phyloP scores from a whole-genome alignment of 2,797 vertebrate genomes.

The Cercopithecus neglectus region DNA sequence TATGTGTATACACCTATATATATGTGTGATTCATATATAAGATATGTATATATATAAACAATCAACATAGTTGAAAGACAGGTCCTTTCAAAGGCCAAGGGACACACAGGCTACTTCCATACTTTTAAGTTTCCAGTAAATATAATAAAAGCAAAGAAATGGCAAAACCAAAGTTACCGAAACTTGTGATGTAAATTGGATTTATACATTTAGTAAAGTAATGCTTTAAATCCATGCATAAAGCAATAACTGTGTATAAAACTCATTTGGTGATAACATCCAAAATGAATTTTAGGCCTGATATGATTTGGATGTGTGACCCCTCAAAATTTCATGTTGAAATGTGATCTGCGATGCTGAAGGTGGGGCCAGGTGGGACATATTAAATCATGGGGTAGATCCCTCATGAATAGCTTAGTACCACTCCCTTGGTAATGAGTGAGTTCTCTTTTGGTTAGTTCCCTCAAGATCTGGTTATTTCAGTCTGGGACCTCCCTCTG shows the following conservation, averaged over 20 bases:
- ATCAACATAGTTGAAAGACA: background rate
- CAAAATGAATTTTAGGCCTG: background rate
- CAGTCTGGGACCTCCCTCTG: too few relatives aligned
- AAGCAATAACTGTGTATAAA: background rate
- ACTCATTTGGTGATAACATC: background rate
- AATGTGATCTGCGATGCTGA: too few relatives aligned
- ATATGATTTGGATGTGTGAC: too few relatives aligned
- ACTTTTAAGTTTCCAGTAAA: background rate
- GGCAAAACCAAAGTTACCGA: background rate
- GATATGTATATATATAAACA: background rate
- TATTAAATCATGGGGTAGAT: too few relatives aligned
- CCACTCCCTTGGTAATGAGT: too few relatives aligned
- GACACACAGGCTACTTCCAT: background rate
- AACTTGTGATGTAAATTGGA: background rate
- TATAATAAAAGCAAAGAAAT: background rate
- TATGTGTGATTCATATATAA: background rate
- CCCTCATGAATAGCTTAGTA: too few relatives aligned
- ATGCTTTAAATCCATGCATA: background rate
- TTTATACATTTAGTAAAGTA: background rate
- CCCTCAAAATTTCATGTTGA: too few relatives aligned
- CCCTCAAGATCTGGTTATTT: too few relatives aligned
- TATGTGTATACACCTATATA: background rate
- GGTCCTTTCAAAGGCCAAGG: background rate
- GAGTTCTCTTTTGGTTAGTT: too few relatives aligned
- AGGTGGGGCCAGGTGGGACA: too few relatives aligned